Evolutionary conservation across 2,113 vertebrate genomes (phyloP), one percentile per base, ranked within the genome.

Genomic region (Thinocorus orbignyianus): DNA sequence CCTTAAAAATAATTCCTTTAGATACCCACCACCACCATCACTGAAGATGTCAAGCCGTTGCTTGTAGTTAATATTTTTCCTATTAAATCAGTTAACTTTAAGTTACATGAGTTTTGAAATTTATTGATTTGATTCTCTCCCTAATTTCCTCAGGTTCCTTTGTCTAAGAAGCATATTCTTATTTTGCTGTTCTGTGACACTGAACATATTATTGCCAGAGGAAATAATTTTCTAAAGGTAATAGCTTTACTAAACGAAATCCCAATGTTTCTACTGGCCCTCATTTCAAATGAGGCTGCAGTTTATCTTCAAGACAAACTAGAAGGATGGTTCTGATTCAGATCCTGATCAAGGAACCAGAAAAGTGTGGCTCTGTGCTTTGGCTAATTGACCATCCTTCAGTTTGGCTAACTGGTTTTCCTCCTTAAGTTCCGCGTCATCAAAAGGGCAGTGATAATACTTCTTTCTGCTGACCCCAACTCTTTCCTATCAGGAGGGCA

Each of bases 401-500:
- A 35, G 10, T 39, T 73, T 39, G 37, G 24, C 17, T 62, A 39
- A 28, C 2, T 31, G 20, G 13, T 33, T 61, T 64, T 65, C 31
- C 35, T 30, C 13, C 26, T 69, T 72, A 24, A 30, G 10, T 44
- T 73, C 51, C 49, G 30, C 20, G 31, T 33, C 22, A 90, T 2
- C n/a, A 51, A 41, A 85, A 69, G 12, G 6, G 9, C 5, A 1
- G 7, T 33, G 7, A 76, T 7, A 52, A 37, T 4, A 68, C 0
- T 0, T 13, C 24, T 58, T 73, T 64, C n/a, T 69, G 15, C 17
- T 72, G 39, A 44, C 25, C 18, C 85, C 41, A 20, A 60, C n/a
- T 77, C 35, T 66, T 46, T 9, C 8, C 15, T 72, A 11, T 64
- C n/a, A 68, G 20, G n/a, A 90, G 10, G 37, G 10, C 11, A 80